phyloP scores from a whole-genome alignment of 2,888 invertebrate species.

The Chloroclystis v-ata region DNA sequence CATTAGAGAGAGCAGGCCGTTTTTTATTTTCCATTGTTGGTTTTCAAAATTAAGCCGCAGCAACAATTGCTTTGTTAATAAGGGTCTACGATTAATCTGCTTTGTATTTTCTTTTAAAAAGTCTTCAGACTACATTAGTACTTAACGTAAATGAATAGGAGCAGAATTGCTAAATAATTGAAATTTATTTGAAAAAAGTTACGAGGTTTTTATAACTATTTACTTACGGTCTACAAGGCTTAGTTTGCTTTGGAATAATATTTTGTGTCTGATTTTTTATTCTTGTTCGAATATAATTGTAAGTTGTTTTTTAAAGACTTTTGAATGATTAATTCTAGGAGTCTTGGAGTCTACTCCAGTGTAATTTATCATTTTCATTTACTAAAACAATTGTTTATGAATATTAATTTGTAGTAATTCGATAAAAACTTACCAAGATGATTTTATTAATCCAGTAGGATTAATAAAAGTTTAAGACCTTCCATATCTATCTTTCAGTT shows the following conservation, averaged over 20 bases:
- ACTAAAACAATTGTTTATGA: too few species aligned
- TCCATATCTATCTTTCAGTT: too few species aligned
- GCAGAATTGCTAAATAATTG: slow-evolving; percentile 30
- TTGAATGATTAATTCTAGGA: too few species aligned
- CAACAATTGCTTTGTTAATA: slow-evolving; percentile 74
- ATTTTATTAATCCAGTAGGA: too few species aligned
- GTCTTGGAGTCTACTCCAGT: too few species aligned
- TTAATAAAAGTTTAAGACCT: too few species aligned
- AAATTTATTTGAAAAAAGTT: slow-evolving; percentile 15
- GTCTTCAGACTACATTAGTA: slow-evolving; percentile 39
- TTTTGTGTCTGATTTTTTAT: slow-evolving; percentile 8
- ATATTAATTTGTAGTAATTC: too few species aligned
- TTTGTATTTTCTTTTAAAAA: slow-evolving; percentile 50
- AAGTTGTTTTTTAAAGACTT: too few species aligned
- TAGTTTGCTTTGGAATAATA: slow-evolving; percentile 2
- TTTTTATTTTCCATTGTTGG: slow-evolving; percentile 73
- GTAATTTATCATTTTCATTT: too few species aligned
- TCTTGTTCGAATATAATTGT: background rate
- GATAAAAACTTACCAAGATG: too few species aligned
- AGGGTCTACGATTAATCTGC: slow-evolving; percentile 60
- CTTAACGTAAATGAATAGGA: slow-evolving; percentile 42
- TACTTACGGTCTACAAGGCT: slow-evolving; percentile 11
- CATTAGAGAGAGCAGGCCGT: slow-evolving; percentile 68
- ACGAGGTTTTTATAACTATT: slow-evolving; percentile 13
- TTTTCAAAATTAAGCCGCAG: slow-evolving; percentile 72